Evolutionary conservation across 2,888 invertebrate genomes (phyloP), one percentile per base, ranked within the genome.

Genomic region (Dermolepida albohirtum): DNA sequence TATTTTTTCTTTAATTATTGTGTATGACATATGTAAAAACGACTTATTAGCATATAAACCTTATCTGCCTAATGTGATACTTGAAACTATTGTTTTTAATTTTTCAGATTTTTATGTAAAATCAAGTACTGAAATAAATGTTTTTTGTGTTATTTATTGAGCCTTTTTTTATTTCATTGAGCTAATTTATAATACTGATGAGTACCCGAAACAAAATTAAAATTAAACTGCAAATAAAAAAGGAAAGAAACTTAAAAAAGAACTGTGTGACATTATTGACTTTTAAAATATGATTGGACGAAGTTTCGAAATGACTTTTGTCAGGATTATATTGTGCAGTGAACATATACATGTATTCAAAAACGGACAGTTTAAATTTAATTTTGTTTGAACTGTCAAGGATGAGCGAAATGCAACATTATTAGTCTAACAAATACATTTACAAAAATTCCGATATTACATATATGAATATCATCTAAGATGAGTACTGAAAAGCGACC

Each of bases 161-260:
- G 76, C 76, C 70, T 72, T 62, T 39, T 72, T 72, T 72, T 71
- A 70, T 68, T 70, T 74, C 73, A 73, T 76, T 77, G 75, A 76
- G 75, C 75, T 75, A 73, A 72, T 71, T 70, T 67, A 70, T 72
- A 71, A 73, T 72, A 72, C 69, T 74, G 71, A 74, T 73, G 68
- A 47, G 40, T 64, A 51, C 43, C 66, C 51, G 40, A 65, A 62
- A 57, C 54, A 50, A 66, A 66, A 66, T 66, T 66, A 66, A 66
- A 57, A 59, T 50, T 66, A 66, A 66, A 66, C 66, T 66, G 66
- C 50, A 10, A 34, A 34, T 34, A 7, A 8, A 34, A 34, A 8
- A 14, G n/a, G 40, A n/a, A 39, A 40, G 6, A 34, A n/a, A 54
- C 34, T 5, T 54, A 4, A 11, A 54, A 10, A 54, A 29, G 8